phyloP scores from a whole-genome alignment of 2,797 vertebrate genomes.

The Pteropus rufus region DNA sequence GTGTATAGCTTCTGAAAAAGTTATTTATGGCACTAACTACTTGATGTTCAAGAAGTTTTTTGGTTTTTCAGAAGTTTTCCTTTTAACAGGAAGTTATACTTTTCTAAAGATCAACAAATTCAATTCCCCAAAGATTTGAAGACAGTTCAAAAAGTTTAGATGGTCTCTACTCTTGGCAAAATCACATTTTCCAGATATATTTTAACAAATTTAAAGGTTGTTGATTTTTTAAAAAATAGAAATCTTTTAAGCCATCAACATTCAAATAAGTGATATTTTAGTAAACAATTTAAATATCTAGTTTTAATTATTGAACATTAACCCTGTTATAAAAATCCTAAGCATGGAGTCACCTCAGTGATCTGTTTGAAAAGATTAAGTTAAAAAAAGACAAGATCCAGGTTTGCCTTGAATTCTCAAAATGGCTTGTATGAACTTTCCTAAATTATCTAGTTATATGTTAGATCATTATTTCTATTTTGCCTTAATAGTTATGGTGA shows the following conservation, averaged over 20 bases:
- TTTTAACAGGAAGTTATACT: slow-evolving; percentile 28
- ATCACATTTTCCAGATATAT: slow-evolving; percentile 44
- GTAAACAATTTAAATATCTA: neutral
- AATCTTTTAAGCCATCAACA: neutral
- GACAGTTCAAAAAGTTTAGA: slow-evolving; percentile 16
- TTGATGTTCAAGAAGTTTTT: neutral
- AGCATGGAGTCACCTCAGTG: neutral
- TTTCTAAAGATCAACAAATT: slow-evolving; percentile 30
- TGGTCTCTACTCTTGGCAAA: slow-evolving; percentile 21
- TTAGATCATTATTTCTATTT: neutral
- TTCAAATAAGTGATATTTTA: neutral
- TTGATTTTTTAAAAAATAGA: neutral
- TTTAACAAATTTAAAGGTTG: neutral
- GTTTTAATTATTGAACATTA: neutral
- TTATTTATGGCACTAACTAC: neutral
- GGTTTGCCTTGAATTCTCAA: neutral
- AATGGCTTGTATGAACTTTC: neutral
- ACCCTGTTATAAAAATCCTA: neutral
- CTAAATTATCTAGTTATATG: neutral
- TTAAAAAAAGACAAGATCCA: neutral
- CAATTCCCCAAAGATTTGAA: slow-evolving; percentile 42
- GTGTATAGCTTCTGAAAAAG: neutral
- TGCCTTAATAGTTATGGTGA: neutral
- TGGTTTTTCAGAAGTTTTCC: neutral
- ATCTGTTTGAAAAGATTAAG: neutral